These are phyloP conservation scores for Macrosoma leucophasiata DNA, from an alignment of 2,888 invertebrate species.

Conservation along the genomic window DNA sequence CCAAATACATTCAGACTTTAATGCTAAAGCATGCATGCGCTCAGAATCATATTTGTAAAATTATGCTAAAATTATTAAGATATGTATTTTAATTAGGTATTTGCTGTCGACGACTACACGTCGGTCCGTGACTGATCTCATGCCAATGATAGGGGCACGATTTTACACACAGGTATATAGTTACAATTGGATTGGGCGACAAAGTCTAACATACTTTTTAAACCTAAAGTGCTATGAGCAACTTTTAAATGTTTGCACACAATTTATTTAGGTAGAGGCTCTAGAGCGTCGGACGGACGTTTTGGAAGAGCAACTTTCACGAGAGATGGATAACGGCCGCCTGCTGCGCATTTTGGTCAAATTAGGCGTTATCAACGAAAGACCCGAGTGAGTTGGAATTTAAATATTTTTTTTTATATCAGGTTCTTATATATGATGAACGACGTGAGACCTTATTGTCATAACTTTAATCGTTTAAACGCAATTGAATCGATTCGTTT, in stretches of 20 bases:
- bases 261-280: conserved; percentile 77
- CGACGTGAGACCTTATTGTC: neutral
- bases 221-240: neutral
- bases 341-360: conserved; percentile 93
- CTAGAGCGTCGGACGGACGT: conserved; percentile 91
- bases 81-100: conserved; percentile 71
- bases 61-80: conserved; percentile 5
- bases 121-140: conserved; percentile 94
- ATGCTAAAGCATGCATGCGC: no score
- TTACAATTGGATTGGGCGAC: no score
- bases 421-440: neutral
- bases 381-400: conserved; percentile 87
- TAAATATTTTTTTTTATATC: neutral
- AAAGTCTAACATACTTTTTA: neutral
- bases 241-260: neutral
- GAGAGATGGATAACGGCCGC: conserved; percentile 96
- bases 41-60: no score
- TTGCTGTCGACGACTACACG: conserved; percentile 80
- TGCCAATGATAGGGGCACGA: conserved; percentile 99
- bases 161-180: conserved; percentile 92
- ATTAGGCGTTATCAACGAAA: conserved; percentile 94
- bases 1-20: no score
- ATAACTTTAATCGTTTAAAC: no score
- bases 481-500: no score
- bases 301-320: conserved; percentile 91